phyloP scores from a whole-genome alignment of 2,113 vertebrate genomes.

The Clupea harengus region DNA sequence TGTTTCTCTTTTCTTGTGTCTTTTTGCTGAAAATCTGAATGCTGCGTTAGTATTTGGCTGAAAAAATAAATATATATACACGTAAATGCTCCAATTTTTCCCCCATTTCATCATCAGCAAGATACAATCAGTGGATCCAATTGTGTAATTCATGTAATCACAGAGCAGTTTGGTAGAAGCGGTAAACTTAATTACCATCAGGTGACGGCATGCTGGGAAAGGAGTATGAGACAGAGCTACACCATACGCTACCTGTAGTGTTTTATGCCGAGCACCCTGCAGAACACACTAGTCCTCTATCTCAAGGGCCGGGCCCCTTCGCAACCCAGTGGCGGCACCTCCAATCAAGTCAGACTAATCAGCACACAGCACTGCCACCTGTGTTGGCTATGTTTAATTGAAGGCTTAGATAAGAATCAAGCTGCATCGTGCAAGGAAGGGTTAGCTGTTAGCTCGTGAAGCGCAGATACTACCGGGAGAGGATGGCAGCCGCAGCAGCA shows the following conservation, averaged over 20 bases:
- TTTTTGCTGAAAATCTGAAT: slow-evolving; percentile 30
- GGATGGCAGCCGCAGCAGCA: not conserved
- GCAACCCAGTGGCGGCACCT: not conserved
- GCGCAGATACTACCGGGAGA: not conserved
- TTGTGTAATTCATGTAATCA: slow-evolving; percentile 54
- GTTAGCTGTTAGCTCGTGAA: not conserved
- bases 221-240: not conserved
- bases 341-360: not conserved
- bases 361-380: slow-evolving; percentile 6
- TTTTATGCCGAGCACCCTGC: not conserved
- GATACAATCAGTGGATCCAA: slow-evolving; percentile 52
- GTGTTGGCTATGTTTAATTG: not conserved
- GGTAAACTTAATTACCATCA: slow-evolving; percentile 51
- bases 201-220: slow-evolving; percentile 41
- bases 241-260: not conserved
- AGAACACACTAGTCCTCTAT: not conserved
- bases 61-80: not conserved
- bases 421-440: not conserved
- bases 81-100: not conserved
- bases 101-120: slow-evolving; percentile 31
- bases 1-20: not conserved
- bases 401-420: not conserved
- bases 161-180: slow-evolving; percentile 41
- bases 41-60: not conserved
- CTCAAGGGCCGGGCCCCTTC: not conserved